Percentiles rank a stretch among this genome's conserved stretches.
Conservation (phyloP, 2,113 vertebrate species). For the Seriola dumerili region DNA sequence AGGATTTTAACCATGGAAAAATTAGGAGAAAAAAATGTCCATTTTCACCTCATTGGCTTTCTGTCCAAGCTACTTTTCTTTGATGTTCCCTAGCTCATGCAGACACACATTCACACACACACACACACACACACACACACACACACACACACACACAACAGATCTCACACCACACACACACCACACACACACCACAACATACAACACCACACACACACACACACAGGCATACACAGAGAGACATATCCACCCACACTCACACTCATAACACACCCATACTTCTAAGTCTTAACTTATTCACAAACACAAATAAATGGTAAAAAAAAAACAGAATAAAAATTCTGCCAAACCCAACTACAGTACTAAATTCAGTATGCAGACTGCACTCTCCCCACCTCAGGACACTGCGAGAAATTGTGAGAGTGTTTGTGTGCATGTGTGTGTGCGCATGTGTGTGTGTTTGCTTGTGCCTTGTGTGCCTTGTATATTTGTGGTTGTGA, state of each 20-base stretch:
- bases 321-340: slow-evolving; percentile 9
- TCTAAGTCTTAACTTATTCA: slow-evolving; percentile 9
- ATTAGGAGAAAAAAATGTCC: slow-evolving; percentile 12
- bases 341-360: slow-evolving; percentile 11
- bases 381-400: slow-evolving; percentile 30
- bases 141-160: slow-evolving; percentile 25
- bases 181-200: slow-evolving; percentile 7
- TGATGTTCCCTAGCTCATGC: slow-evolving; percentile 50
- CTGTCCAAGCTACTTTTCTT: slow-evolving; percentile 62
- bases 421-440: not conserved
- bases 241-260: slow-evolving; percentile 51
- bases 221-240: slow-evolving; percentile 21
- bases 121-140: slow-evolving; percentile 29
- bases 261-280: slow-evolving; percentile 32
- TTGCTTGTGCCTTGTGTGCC: slow-evolving; percentile 2
- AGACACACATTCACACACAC: slow-evolving; percentile 40
- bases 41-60: slow-evolving; percentile 68
- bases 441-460: not conserved
- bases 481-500: slow-evolving; percentile 8
- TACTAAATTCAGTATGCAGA: slow-evolving; percentile 17
- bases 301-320: slow-evolving; percentile 42
- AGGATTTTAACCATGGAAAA: slow-evolving; percentile 44
- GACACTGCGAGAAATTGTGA: slow-evolving; percentile 8
- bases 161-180: slow-evolving; percentile 35
- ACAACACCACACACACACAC: slow-evolving; percentile 38